Conservation (phyloP, 2,888 invertebrate genomes). For the Gibbula magus region DNA sequence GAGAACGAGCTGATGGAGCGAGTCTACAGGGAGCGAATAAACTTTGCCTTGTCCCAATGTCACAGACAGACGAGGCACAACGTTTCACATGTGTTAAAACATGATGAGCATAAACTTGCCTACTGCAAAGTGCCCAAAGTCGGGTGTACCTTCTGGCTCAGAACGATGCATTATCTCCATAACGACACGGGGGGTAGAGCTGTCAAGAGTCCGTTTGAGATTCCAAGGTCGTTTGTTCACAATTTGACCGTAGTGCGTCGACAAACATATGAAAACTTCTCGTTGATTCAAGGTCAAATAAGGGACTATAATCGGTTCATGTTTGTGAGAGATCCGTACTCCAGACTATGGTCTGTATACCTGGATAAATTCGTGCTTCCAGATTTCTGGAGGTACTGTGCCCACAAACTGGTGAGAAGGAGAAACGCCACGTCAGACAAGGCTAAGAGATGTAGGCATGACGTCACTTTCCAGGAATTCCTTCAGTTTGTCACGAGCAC, state of each 20-base stretch:
- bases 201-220: constrained; percentile 31
- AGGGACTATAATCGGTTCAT: constrained; percentile 38
- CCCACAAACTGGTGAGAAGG: constrained; percentile 34
- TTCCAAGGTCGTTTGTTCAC: constrained; percentile 29
- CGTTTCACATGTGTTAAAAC: too few species aligned
- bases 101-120: too few species aligned
- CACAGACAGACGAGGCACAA: too few species aligned
- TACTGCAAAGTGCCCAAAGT: too few species aligned
- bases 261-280: too few species aligned
- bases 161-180: constrained; percentile 36
- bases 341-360: constrained; percentile 57
- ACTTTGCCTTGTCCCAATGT: too few species aligned
- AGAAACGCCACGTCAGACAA: constrained; percentile 18
- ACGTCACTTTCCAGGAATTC: constrained; percentile 59
- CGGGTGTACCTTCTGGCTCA: constrained; percentile 45
- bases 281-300: too few species aligned
- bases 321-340: constrained; percentile 54
- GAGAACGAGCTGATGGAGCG: too few species aligned
- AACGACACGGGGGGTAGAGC: constrained; percentile 26
- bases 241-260: not conserved
- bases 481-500: constrained; percentile 38
- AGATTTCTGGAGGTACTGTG: constrained; percentile 52
- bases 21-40: too few species aligned
- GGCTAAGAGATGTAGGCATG: constrained; percentile 47
- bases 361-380: constrained; percentile 58